Base-by-base conservation (phyloP, 2,113 vertebrate genomes). In the Tetrax tetrax region DNA sequence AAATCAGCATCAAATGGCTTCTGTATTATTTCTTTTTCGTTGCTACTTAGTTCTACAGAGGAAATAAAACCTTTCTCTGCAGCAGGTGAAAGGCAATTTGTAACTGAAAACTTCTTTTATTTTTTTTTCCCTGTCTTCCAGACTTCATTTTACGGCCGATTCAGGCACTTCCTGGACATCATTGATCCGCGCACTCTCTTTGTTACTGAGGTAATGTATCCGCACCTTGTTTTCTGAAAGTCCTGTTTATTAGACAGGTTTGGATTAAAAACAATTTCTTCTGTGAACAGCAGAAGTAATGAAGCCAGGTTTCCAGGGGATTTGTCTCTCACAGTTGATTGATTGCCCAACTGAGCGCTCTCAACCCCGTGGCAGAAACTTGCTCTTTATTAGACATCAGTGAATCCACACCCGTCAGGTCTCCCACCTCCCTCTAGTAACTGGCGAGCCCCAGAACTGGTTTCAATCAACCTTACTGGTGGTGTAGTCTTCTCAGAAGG, bases 161-260 rank as follows among this genome's bases (percentile, higher is more conserved):
- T 99, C 97, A 97, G 99, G 78, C 99, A 99, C 98, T 99, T 99
- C 97, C 74, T 99, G 98, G 98, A 99, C 95, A 98, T 99, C 97
- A 99, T 99, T 6, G 99, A 99, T 94, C 99, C 99, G 2, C 98
- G 98, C 48, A 99, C 99, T 0, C 98, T 99, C 64, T 99, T 99
- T 68, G 98, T 99, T 70, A 98, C 99, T 3, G 98, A 99, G 99
- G 99, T 99, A 98, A 98, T 0, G 64, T 48, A 22, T 8, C 14
- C 3, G 0, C 15, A 0, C 50, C 69, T 66, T 79, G 20, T 57
- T 20, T 81, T 10, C 8, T 21, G 18, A 0, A 28, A n/a, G 19
- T 51, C 1, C 59, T 54, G 3, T 18, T 50, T 22, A 8, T 84
- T 9, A 22, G 45, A 0, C 29, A n/a, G 65, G 41, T 41, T 27